These are phyloP conservation scores for Coluber constrictor DNA, from an alignment of 2,797 vertebrate genomes.

Conservation along the genomic window DNA sequence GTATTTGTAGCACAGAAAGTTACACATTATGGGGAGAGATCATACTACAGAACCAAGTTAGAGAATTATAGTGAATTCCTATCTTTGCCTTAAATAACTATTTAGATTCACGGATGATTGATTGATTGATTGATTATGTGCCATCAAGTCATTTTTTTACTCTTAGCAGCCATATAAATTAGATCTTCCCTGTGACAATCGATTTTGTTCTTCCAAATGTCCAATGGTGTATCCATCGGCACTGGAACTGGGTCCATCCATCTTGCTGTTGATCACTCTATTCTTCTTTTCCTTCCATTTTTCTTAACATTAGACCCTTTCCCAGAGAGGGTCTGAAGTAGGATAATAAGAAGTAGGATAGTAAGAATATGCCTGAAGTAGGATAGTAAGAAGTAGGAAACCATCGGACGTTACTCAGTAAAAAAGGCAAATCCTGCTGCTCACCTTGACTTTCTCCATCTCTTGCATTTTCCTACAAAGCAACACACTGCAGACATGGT, in stretches of 20 bases:
- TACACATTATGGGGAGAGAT: background rate
- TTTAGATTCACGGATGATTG: background rate
- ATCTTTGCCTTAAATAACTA: background rate
- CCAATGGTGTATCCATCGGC: background rate
- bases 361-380: background rate
- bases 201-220: background rate
- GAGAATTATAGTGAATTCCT: background rate
- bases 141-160: background rate
- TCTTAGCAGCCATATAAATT: background rate
- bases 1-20: background rate
- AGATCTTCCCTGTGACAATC: background rate
- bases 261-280: background rate
- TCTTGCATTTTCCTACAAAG: background rate
- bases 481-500: background rate
- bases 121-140: background rate
- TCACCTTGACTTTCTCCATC: background rate
- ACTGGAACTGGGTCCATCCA: background rate
- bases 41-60: background rate
- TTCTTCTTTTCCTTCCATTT: background rate
- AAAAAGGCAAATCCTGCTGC: background rate
- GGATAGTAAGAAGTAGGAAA: background rate
- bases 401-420: background rate
- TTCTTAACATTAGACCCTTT: background rate
- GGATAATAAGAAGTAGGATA: background rate
- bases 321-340: background rate